Conservation (phyloP, 2,888 invertebrate genomes). For the Nemotelus pantherinus region DNA sequence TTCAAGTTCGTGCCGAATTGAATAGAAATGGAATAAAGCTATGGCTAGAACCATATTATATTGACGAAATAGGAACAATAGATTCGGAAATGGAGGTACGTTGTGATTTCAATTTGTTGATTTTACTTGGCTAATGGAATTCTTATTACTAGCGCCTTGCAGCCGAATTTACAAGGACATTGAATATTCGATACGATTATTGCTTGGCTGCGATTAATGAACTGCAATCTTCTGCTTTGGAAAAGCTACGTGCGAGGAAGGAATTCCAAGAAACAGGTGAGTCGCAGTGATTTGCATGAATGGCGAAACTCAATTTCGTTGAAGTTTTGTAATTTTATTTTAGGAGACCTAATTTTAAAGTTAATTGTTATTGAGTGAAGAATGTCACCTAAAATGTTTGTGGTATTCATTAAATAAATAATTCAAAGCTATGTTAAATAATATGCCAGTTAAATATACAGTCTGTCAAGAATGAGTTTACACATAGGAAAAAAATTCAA, state of each 20-base stretch:
- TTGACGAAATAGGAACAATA: constrained; percentile 65
- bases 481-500: too few species aligned
- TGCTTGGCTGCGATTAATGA: constrained; percentile 70
- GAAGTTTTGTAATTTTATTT: background rate
- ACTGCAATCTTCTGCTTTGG: constrained; percentile 75
- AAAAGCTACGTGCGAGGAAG: constrained; percentile 75
- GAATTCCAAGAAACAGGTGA: constrained; percentile 72
- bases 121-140: constrained; percentile 3
- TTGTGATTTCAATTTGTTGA: background rate
- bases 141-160: constrained; percentile 70
- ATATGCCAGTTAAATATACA: too few species aligned
- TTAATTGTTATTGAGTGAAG: too few species aligned
- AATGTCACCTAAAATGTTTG: too few species aligned
- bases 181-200: constrained; percentile 67
- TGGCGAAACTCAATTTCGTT: constrained; percentile 3
- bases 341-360: too few species aligned
- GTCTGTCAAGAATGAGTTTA: too few species aligned
- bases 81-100: constrained; percentile 63
- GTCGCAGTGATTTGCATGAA: background rate
- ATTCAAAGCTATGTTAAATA: too few species aligned
- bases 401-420: too few species aligned
- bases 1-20: constrained; percentile 74
- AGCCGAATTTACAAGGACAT: constrained; percentile 67
- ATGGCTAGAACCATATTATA: constrained; percentile 79
- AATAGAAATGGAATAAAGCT: constrained; percentile 76